Conservation (phyloP, 2,797 vertebrate genomes). For the Chelidonichthys spinosus region DNA sequence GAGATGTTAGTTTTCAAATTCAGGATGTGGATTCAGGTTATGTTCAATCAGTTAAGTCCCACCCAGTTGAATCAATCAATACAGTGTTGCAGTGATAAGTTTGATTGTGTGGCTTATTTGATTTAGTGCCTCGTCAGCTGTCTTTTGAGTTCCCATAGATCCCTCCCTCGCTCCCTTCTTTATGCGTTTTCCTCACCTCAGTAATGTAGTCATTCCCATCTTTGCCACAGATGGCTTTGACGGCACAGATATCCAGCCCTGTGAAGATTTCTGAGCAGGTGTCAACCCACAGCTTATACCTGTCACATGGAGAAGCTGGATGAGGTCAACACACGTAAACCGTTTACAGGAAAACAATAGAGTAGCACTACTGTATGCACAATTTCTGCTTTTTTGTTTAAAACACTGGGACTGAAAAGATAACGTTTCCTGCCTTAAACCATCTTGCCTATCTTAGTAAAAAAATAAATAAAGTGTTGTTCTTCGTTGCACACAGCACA, state of each 20-base stretch:
- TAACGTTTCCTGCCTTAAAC: not conserved
- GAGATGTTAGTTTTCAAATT: constrained; percentile 29
- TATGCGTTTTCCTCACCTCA: constrained; percentile 86
- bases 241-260: constrained; percentile 96
- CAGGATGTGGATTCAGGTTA: constrained; percentile 52
- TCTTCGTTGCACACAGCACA: constrained; percentile 8
- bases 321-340: constrained; percentile 1
- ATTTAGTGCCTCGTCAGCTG: not conserved
- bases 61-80: constrained; percentile 33
- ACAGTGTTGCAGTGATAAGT: not conserved
- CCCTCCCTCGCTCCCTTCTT: not conserved
- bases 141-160: not conserved
- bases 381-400: not conserved
- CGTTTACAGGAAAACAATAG: not conserved
- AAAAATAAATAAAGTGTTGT: not conserved
- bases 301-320: constrained; percentile 44
- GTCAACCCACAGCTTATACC: constrained; percentile 96
- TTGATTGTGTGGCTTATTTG: not conserved
- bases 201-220: constrained; percentile 99
- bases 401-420: constrained; percentile 6
- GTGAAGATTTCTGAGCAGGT: constrained; percentile 95
- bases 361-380: not conserved
- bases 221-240: constrained; percentile 98
- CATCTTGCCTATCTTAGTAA: not conserved
- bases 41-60: constrained; percentile 44